Conservation (phyloP, 2,797 vertebrate genomes). For the Brachyalestes nurse region DNA sequence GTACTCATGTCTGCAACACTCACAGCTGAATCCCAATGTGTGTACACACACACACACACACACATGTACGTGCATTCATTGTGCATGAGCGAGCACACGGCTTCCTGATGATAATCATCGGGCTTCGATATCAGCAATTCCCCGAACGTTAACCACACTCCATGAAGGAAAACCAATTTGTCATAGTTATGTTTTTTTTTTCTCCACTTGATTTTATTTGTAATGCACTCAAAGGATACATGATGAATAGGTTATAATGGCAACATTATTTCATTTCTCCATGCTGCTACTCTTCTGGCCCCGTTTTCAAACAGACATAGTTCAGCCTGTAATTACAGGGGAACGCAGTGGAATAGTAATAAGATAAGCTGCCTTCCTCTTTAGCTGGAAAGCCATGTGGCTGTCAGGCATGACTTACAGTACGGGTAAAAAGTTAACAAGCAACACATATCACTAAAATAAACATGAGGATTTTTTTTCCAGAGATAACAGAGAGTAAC, state of each 20-base stretch:
- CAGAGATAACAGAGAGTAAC: no score
- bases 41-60: constrained; percentile 47
- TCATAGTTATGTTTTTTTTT: constrained; percentile 54
- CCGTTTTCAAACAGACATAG: constrained; percentile 36
- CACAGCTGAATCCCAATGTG: constrained; percentile 67
- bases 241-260: constrained; percentile 54
- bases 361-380: constrained; percentile 4
- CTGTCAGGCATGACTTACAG: not conserved
- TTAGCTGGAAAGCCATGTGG: not conserved
- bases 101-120: constrained; percentile 77
- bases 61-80: constrained; percentile 10
- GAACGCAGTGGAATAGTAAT: constrained; percentile 41
- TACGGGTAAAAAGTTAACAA: not conserved
- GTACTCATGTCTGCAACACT: constrained; percentile 54
- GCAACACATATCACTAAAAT: not conserved
- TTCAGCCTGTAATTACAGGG: constrained; percentile 40
- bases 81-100: constrained; percentile 70
- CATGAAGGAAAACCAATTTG: constrained; percentile 59
- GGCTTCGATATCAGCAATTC: constrained; percentile 59
- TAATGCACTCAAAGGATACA: constrained; percentile 42
- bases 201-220: constrained; percentile 45
- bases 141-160: constrained; percentile 53
- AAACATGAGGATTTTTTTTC: not conserved
- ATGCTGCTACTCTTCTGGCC: constrained; percentile 21
- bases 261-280: constrained; percentile 44